Percentiles rank a stretch among this genome's conserved stretches.
These are phyloP conservation scores for Anarhynchus alexandrinus DNA, from an alignment of 2,113 vertebrate species.

Conservation along the genomic window DNA sequence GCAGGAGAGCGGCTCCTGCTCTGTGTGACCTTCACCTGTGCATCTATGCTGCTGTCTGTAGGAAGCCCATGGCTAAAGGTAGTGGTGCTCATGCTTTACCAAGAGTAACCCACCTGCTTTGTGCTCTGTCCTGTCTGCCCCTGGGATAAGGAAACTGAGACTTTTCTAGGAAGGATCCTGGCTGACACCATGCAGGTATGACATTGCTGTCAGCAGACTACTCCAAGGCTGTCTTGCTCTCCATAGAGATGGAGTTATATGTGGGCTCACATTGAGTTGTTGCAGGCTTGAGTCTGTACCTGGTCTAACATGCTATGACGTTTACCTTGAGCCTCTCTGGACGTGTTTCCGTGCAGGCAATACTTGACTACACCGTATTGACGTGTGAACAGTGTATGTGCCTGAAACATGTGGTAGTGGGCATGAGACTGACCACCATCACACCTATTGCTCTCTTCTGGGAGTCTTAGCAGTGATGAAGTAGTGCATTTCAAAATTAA, in stretches of 20 bases:
- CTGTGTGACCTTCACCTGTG: not conserved
- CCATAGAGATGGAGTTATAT: not conserved
- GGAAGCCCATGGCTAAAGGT: not conserved
- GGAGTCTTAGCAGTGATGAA: not conserved
- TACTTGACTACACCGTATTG: not conserved
- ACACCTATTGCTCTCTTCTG: not conserved
- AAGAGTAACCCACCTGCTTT: not conserved
- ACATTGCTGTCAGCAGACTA: not conserved
- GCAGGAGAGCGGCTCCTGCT: fast-evolving
- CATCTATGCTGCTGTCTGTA: not conserved
- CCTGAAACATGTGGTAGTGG: not conserved
- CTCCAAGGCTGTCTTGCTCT: not conserved
- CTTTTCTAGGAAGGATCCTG: not conserved
- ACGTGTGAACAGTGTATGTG: not conserved
- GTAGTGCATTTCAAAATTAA: not conserved
- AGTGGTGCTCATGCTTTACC: not conserved
- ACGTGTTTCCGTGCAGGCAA: not conserved
- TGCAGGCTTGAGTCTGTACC: not conserved
- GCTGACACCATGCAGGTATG: not conserved
- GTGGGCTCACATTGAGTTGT: not conserved
- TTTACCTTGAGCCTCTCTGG: not conserved
- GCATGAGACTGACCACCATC: not conserved
- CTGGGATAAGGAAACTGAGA: not conserved
- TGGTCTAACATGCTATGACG: not conserved
- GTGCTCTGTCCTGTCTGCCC: not conserved